These are phyloP conservation scores for Cyphomyrmex costatus DNA, from an alignment of 1,140 invertebrate genomes.

Conservation along the genomic window DNA sequence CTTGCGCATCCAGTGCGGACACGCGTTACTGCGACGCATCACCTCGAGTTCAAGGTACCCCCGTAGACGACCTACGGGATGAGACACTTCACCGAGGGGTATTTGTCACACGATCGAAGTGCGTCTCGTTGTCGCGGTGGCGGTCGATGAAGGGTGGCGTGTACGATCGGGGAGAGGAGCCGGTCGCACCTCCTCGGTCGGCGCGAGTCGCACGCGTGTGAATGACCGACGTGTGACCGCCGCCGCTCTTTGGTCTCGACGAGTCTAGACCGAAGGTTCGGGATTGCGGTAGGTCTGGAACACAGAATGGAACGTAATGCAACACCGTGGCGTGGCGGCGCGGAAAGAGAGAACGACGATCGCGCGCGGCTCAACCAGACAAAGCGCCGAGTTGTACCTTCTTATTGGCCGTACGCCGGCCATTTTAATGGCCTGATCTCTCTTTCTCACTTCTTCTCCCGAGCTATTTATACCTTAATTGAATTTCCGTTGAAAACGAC, in stretches of 20 bases:
- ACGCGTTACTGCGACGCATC: conserved; percentile 18
- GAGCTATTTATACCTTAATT: conserved; percentile 76
- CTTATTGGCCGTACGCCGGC: conserved; percentile 66
- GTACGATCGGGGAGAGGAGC: conserved; percentile 6
- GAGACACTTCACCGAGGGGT: not conserved
- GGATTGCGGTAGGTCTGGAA: conserved; percentile 81
- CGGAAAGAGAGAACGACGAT: conserved; percentile 60
- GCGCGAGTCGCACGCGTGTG: conserved; percentile 73
- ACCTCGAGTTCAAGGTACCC: conserved; percentile 50
- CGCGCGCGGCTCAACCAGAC: conserved; percentile 61
- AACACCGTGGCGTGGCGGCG: conserved; percentile 61
- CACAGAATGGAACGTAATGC: conserved; percentile 74
- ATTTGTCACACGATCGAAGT: conserved; percentile 59
- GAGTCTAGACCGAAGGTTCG: conserved; percentile 78
- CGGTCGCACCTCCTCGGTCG: conserved; percentile 22
- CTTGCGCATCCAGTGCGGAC: conserved; percentile 32
- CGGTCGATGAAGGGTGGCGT: conserved; percentile 48
- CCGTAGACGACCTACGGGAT: conserved; percentile 10
- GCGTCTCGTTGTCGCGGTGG: conserved; percentile 19
- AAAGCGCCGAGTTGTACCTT: conserved; percentile 71
- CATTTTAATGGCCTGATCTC: conserved; percentile 67
- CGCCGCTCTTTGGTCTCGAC: conserved; percentile 63
- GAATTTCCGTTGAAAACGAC: conserved; percentile 75
- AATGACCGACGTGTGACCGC: conserved; percentile 80
- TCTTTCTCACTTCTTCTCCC: conserved; percentile 15